Percentiles rank a stretch among this genome's conserved stretches.
Conservation (phyloP, 2,888 invertebrate genomes). For the Heteropelma amictum region DNA sequence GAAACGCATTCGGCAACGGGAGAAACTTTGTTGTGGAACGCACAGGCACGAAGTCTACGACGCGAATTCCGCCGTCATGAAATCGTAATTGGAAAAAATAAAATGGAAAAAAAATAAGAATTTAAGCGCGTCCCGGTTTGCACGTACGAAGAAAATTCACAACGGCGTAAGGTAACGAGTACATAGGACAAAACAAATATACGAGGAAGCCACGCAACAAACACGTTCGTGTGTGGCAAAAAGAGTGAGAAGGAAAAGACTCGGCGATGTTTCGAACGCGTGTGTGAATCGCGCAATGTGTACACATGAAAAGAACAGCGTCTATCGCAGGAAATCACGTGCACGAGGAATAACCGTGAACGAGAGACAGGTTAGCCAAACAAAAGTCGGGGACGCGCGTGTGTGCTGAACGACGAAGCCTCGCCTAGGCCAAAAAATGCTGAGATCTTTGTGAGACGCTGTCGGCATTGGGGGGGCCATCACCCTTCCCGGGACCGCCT, state of each 20-base stretch:
- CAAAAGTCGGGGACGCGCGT: constrained; percentile 53
- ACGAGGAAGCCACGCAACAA: neutral
- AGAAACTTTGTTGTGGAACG: constrained; percentile 21
- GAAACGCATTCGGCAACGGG: neutral
- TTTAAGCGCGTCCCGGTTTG: constrained; percentile 26
- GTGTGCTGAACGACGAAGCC: constrained; percentile 38
- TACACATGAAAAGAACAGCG: constrained; percentile 52
- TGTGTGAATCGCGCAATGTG: constrained; percentile 19
- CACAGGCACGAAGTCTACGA: neutral
- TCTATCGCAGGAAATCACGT: constrained; percentile 69
- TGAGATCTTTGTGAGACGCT: constrained; percentile 68
- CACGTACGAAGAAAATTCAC: neutral
- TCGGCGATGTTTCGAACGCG: constrained; percentile 53
- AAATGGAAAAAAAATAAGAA: neutral
- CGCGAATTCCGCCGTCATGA: neutral
- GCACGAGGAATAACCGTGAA: constrained; percentile 60
- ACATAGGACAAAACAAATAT: constrained; percentile 25
- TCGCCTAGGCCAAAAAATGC: constrained; percentile 46
- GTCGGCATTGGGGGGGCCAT: constrained; percentile 72
- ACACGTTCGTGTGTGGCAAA: neutral
- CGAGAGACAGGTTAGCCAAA: constrained; percentile 67
- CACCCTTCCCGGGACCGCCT: constrained; percentile 72
- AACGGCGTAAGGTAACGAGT: neutral
- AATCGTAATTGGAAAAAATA: neutral
- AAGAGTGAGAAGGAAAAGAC: constrained; percentile 35